A percentile compares a stretch with the other conserved stretches of the same genome.
Evolutionary conservation across 2,113 vertebrate species (phyloP).

Genomic region (Melanerpes formicivorus): DNA sequence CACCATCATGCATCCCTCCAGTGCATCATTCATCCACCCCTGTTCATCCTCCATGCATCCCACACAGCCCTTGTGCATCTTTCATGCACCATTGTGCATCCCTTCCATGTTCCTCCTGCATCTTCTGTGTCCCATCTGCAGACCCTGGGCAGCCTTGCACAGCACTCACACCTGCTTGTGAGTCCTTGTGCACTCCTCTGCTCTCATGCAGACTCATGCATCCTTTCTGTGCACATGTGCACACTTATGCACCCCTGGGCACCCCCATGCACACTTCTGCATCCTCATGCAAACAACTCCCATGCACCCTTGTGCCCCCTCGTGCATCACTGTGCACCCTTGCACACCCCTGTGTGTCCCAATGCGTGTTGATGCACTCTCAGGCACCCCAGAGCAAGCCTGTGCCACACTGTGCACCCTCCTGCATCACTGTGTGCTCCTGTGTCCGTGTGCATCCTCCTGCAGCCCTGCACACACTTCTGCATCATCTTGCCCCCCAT

Average conservation of each 20-base stretch:
- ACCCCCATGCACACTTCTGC: not conserved
- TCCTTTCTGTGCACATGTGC: no score
- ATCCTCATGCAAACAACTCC: no score
- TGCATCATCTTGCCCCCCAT: not conserved
- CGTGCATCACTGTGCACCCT: rapidly evolving
- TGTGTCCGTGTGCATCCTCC: rapidly evolving
- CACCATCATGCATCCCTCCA: not conserved
- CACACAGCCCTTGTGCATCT: not conserved
- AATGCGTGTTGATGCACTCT: rapidly evolving
- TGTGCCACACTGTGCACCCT: not conserved
- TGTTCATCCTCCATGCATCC: rapidly evolving
- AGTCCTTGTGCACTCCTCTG: not conserved
- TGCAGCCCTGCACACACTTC: rapidly evolving
- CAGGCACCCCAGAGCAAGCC: rapidly evolving
- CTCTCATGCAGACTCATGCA: not conserved
- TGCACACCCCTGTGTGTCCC: not conserved
- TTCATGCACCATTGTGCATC: not conserved
- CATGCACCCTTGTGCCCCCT: no score
- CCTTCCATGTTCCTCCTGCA: not conserved
- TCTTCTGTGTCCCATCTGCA: not conserved
- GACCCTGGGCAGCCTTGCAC: not conserved
- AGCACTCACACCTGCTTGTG: not conserved
- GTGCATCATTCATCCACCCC: not conserved
- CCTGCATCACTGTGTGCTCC: no score
- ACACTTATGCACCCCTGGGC: not conserved